Percentiles rank a stretch among this genome's conserved stretches.
Evolutionary conservation across 2,113 vertebrate species (phyloP).

Genomic region (Todiramphus chloris): DNA sequence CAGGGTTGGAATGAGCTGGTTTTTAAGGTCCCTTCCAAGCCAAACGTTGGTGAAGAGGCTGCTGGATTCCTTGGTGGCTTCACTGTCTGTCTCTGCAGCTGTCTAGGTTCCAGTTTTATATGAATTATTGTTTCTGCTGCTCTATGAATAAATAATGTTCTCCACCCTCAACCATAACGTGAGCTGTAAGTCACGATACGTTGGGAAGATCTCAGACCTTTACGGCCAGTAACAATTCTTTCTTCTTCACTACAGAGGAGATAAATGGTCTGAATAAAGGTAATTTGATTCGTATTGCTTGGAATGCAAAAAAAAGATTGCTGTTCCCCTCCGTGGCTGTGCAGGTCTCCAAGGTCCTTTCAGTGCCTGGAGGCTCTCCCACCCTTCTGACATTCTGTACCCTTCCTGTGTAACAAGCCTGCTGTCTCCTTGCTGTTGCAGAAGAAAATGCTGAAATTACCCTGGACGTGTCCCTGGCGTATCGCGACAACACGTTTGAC

Average conservation of each 20-base stretch:
- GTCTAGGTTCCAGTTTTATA: neutral
- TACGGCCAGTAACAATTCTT: neutral
- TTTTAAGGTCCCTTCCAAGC: too few relatives aligned
- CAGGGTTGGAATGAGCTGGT: too few relatives aligned
- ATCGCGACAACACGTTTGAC: slow-evolving; percentile 81
- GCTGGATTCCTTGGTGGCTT: too few relatives aligned
- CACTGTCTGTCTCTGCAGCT: neutral
- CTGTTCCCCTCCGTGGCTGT: neutral
- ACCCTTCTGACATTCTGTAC: neutral
- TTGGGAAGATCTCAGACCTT: neutral
- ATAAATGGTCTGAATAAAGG: neutral
- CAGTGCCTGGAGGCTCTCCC: neutral
- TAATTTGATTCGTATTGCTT: neutral
- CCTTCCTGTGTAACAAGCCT: neutral
- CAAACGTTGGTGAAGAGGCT: too few relatives aligned
- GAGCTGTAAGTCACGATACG: neutral
- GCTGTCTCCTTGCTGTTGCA: slow-evolving; percentile 59
- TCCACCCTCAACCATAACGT: neutral
- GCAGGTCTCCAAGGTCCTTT: neutral
- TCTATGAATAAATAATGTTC: neutral
- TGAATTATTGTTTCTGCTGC: neutral
- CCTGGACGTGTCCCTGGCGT: slow-evolving; percentile 89
- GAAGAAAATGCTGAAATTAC: slow-evolving; percentile 86
- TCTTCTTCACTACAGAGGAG: neutral
- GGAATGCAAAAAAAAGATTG: neutral